Conservation (phyloP, 2,113 vertebrate species). For the Cyphomyrus plagiostoma region DNA sequence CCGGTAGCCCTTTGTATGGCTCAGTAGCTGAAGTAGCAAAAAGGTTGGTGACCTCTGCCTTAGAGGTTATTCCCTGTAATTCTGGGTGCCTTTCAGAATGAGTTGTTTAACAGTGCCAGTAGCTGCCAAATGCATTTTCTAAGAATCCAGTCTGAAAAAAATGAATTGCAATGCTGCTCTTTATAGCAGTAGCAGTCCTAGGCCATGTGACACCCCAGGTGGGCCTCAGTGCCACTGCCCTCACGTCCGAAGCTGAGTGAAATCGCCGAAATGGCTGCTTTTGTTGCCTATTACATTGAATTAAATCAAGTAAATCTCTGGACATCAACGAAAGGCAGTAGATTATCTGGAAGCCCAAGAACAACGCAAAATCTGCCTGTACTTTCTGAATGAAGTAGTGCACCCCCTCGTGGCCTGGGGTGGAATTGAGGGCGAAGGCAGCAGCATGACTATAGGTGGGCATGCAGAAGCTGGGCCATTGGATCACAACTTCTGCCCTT, state of each 20-base stretch:
- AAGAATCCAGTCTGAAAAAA: neutral
- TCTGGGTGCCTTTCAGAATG: neutral
- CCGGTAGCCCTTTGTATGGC: no score
- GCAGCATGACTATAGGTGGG: no score
- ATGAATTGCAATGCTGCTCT: neutral
- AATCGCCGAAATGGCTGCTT: neutral
- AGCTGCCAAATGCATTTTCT: neutral
- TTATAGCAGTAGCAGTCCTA: no score
- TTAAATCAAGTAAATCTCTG: conserved; percentile 33
- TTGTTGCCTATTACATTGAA: neutral
- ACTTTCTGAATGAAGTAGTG: conserved; percentile 44
- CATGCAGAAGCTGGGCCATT: no score
- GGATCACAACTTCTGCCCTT: conserved; percentile 23
- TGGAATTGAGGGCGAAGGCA: neutral
- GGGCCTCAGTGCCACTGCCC: no score
- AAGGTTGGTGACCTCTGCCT: no score
- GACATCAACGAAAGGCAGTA: conserved; percentile 33
- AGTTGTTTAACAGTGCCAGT: neutral
- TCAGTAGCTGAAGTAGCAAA: no score
- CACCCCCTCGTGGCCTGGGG: conserved; percentile 41
- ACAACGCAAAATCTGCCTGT: conserved; percentile 39
- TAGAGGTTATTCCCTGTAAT: neutral
- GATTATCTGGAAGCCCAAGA: conserved; percentile 25
- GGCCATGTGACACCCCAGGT: no score
- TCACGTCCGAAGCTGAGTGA: no score